A percentile compares a stretch with the other conserved stretches of the same genome.
phyloP scores from a whole-genome alignment of 2,797 vertebrate species.

The Anas bernieri region DNA sequence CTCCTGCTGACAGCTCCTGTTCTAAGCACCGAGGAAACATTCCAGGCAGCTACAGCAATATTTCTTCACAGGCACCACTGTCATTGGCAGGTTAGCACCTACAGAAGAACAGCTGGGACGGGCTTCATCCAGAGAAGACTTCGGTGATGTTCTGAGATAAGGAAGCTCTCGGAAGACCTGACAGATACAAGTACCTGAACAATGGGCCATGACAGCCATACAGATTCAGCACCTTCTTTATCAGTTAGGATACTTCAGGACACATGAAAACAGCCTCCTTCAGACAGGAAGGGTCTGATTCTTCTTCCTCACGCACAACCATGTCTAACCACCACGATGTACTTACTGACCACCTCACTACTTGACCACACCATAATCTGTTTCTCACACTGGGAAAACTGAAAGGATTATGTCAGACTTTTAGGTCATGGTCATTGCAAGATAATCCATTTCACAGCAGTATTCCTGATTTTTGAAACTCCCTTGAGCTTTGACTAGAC shows the following conservation, averaged over 20 bases:
- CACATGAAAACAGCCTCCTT: background rate
- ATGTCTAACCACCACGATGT: fast-evolving
- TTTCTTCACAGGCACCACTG: background rate
- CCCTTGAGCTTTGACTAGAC: background rate
- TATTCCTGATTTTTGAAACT: background rate
- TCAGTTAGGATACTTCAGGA: background rate
- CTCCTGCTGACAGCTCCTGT: background rate
- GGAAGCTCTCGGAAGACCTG: background rate
- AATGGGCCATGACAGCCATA: fast-evolving
- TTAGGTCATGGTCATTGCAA: fast-evolving
- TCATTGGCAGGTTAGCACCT: background rate
- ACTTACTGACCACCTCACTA: fast-evolving
- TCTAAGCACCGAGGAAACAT: background rate
- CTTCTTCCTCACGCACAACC: background rate
- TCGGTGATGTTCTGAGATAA: background rate
- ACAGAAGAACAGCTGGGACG: background rate
- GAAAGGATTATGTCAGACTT: background rate
- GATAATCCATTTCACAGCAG: background rate
- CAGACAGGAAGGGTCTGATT: background rate
- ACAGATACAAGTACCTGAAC: background rate
- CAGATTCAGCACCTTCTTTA: background rate
- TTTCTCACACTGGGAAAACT: background rate
- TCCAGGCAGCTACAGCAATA: background rate
- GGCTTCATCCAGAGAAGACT: background rate
- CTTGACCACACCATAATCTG: background rate